These are phyloP conservation scores for Rhabdomys pumilio DNA, from an alignment of 2,797 vertebrate species.

Conservation along the genomic window DNA sequence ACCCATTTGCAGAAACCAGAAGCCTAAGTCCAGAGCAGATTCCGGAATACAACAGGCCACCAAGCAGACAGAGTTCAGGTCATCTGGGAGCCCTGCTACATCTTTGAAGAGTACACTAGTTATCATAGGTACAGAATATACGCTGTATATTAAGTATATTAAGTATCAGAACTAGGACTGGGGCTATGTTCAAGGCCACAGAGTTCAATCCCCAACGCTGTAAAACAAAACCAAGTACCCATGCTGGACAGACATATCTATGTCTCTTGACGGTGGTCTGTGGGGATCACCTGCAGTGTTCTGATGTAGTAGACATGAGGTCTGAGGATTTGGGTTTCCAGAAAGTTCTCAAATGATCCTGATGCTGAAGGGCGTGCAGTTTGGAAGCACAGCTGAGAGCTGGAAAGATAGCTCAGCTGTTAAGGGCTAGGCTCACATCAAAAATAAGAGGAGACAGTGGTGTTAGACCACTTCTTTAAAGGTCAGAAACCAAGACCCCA, in stretches of 20 bases:
- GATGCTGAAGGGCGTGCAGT: neutral
- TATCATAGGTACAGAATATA: neutral
- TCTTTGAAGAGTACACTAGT: neutral
- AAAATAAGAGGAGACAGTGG: neutral
- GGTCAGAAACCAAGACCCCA: neutral
- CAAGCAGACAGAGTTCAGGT: neutral
- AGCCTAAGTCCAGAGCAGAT: neutral
- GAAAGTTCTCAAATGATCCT: neutral
- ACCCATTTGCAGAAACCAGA: neutral
- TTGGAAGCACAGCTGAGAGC: neutral
- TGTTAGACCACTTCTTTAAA: neutral
- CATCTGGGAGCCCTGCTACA: neutral
- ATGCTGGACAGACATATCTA: neutral
- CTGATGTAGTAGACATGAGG: neutral
- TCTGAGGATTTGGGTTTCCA: conserved; percentile 5
- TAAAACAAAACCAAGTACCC: neutral
- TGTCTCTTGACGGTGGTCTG: neutral
- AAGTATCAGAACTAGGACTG: neutral
- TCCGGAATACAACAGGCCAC: neutral
- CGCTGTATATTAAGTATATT: no score
- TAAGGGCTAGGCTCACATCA: neutral
- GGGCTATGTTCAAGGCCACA: no score
- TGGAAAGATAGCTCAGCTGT: neutral
- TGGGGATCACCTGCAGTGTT: neutral
- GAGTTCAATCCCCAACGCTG: neutral